These are phyloP conservation scores for Zygogramma bicolorata DNA, from an alignment of 2,888 invertebrate species.

Conservation along the genomic window DNA sequence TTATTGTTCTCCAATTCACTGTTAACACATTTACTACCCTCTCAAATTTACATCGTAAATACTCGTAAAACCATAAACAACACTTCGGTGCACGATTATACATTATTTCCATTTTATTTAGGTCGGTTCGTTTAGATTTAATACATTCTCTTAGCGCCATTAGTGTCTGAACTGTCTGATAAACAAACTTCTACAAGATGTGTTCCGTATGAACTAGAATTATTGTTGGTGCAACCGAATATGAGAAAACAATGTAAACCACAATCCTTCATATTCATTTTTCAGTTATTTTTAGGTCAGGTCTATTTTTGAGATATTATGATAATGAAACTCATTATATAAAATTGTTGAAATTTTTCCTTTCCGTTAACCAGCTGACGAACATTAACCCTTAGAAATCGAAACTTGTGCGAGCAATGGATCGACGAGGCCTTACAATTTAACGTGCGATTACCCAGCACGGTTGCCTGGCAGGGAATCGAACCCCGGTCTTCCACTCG, in stretches of 20 bases:
- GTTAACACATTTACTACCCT: constrained; percentile 5
- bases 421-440: too few relatives aligned
- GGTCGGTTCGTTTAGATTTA: neutral
- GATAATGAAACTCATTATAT: too few relatives aligned
- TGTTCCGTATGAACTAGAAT: neutral
- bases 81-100: neutral
- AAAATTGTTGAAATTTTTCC: too few relatives aligned
- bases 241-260: neutral
- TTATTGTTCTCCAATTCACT: neutral
- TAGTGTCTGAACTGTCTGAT: neutral
- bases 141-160: neutral
- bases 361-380: too few relatives aligned
- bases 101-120: neutral
- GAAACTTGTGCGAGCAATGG: too few relatives aligned
- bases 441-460: too few relatives aligned
- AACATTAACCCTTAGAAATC: too few relatives aligned
- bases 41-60: neutral
- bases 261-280: neutral
- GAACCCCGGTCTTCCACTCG: too few relatives aligned
- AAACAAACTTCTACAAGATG: neutral
- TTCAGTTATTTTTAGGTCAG: neutral
- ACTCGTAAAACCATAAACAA: neutral
- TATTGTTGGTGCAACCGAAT: too few relatives aligned
- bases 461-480: too few relatives aligned
- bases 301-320: too few relatives aligned